Evolutionary conservation across 2,797 vertebrate genomes (phyloP).

Genomic region (Chelonia mydas): DNA sequence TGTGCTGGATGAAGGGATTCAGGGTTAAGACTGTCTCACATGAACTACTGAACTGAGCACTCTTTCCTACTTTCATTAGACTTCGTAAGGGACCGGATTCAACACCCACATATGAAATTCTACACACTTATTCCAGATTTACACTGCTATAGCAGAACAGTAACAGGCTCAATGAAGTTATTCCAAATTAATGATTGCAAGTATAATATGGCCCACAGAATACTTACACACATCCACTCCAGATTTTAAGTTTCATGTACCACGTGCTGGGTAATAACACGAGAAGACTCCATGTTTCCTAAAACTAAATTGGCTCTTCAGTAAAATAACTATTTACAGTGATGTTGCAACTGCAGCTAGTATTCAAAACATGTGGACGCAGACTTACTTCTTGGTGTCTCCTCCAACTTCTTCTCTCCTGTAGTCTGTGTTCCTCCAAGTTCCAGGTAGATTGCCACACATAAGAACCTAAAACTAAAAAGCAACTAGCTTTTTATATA

Average conservation of each 20-base stretch:
- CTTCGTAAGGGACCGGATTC: background rate
- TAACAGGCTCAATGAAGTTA: background rate
- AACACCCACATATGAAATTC: background rate
- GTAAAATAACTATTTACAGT: background rate
- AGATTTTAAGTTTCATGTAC: background rate
- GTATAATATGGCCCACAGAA: background rate
- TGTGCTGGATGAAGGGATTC: background rate
- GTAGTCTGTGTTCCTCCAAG: background rate
- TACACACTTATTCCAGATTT: background rate
- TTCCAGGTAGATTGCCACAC: background rate
- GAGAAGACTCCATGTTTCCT: accelerated
- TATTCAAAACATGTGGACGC: background rate
- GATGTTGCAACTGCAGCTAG: background rate
- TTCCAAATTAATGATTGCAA: background rate
- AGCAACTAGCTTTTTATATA: background rate
- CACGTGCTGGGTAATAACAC: background rate
- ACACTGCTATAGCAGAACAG: background rate
- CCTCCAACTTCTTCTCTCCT: background rate
- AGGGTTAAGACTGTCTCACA: background rate
- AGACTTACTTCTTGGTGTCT: background rate
- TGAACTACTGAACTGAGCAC: background rate
- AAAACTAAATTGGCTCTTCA: background rate
- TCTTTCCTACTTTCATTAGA: background rate
- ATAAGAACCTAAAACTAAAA: background rate
- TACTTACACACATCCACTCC: too few relatives aligned